A percentile compares a stretch with the other conserved stretches of the same genome.
Conservation (phyloP, 2,888 invertebrate species). For the Corbicula japonica region DNA sequence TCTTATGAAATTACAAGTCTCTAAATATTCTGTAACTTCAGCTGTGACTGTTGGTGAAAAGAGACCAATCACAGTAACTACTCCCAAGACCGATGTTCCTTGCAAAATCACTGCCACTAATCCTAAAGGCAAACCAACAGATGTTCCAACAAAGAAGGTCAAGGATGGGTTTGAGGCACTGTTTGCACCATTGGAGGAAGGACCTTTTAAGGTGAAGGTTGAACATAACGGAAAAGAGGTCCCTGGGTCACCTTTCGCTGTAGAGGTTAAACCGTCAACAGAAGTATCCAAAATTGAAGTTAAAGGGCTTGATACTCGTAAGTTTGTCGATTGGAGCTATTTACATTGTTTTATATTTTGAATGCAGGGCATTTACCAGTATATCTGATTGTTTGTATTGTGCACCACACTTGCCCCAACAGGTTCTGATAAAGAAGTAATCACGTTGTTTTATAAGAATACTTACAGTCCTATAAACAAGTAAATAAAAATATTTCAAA, state of each 20-base stretch:
- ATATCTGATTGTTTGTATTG: too few species aligned
- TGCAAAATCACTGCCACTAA: conserved; percentile 85
- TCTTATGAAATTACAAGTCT: too few species aligned
- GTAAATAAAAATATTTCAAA: too few species aligned
- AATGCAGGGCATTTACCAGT: too few species aligned
- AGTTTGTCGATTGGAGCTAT: conserved; percentile 88
- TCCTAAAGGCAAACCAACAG: conserved; percentile 89
- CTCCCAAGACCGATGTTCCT: conserved; percentile 66
- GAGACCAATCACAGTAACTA: conserved; percentile 60
- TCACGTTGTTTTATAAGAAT: too few species aligned
- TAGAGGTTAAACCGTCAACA: conserved; percentile 84
- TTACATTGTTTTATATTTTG: too few species aligned
- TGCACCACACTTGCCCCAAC: too few species aligned
- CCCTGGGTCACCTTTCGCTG: conserved; percentile 86
- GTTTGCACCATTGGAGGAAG: conserved; percentile 86
- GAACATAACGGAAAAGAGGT: conserved; percentile 85
- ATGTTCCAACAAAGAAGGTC: conserved; percentile 92
- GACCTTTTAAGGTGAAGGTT: conserved; percentile 85
- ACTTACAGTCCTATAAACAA: too few species aligned
- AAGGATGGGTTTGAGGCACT: conserved; percentile 89
- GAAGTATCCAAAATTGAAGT: conserved; percentile 87
- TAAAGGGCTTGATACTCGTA: conserved; percentile 95
- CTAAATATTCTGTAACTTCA: too few species aligned
- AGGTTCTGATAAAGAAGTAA: too few species aligned
- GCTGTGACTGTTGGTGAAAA: conserved; percentile 68